These are phyloP conservation scores for Saturnia japonica DNA, from an alignment of 2,888 invertebrate species.

Conservation along the genomic window DNA sequence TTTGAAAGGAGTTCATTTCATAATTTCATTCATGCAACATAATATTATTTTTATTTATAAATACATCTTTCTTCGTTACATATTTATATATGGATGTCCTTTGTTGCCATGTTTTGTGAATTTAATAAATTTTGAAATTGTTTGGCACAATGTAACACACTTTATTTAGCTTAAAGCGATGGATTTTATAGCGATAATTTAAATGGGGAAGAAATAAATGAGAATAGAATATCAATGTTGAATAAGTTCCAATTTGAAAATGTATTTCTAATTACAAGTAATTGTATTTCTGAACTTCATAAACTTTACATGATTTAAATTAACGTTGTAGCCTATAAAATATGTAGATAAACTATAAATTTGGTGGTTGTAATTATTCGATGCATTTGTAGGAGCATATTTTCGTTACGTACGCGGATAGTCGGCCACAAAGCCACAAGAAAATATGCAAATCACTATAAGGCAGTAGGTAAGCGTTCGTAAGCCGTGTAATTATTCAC, in stretches of 20 bases:
- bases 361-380: conserved; percentile 18
- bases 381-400: conserved; percentile 40
- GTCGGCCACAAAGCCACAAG: conserved; percentile 71
- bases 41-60: background rate
- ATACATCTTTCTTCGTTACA: background rate
- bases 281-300: too few relatives aligned
- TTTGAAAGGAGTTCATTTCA: background rate
- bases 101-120: background rate
- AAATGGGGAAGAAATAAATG: too few relatives aligned
- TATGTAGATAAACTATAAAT: background rate
- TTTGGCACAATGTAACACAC: background rate
- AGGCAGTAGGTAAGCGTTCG: conserved; percentile 80
- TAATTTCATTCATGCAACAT: background rate
- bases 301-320: too few relatives aligned
- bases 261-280: too few relatives aligned
- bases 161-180: background rate
- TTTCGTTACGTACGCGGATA: conserved; percentile 43
- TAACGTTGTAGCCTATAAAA: background rate
- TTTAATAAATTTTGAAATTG: background rate
- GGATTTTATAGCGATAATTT: too few relatives aligned
- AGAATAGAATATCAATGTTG: too few relatives aligned
- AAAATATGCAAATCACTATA: conserved; percentile 81
- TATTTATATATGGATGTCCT: background rate
- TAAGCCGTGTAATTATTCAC: conserved; percentile 82
- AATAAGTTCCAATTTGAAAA: too few relatives aligned